Evolutionary conservation across 2,113 vertebrate genomes (phyloP).

Genomic region (Dendrocopos noguchii): DNA sequence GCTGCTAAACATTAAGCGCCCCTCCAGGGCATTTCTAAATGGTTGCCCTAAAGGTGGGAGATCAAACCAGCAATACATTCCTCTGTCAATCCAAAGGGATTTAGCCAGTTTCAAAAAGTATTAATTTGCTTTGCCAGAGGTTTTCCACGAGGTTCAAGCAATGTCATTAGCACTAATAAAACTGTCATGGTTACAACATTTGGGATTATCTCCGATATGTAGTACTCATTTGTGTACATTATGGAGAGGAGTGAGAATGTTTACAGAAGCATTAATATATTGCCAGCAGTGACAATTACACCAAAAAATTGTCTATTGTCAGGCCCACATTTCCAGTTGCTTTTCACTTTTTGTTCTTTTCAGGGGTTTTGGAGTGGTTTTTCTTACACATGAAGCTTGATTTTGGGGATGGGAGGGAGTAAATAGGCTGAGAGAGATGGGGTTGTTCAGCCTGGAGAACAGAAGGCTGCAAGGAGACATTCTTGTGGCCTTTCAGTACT

Average conservation of each 20-base stretch:
- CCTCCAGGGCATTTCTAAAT: background rate
- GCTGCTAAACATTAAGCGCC: background rate
- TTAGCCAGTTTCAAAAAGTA: background rate
- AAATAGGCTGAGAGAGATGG: background rate
- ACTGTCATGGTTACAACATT: background rate
- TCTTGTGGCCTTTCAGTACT: no score
- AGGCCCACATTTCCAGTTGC: background rate
- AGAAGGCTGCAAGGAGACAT: no score
- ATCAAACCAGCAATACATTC: background rate
- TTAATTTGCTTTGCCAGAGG: background rate
- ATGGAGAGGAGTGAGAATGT: background rate
- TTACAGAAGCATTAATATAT: background rate
- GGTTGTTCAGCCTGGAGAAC: no score
- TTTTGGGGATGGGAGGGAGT: background rate
- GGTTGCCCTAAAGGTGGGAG: background rate
- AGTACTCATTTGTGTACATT: background rate
- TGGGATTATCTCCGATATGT: background rate
- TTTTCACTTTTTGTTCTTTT: background rate
- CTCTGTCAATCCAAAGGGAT: no score
- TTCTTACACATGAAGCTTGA: background rate
- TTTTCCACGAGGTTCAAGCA: background rate
- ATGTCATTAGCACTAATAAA: slow-evolving; percentile 18
- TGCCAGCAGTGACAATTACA: background rate
- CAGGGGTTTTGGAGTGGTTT: no score
- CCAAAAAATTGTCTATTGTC: background rate